Evolutionary conservation across 2,797 vertebrate genomes (phyloP).

Genomic region (Salmo trutta): DNA sequence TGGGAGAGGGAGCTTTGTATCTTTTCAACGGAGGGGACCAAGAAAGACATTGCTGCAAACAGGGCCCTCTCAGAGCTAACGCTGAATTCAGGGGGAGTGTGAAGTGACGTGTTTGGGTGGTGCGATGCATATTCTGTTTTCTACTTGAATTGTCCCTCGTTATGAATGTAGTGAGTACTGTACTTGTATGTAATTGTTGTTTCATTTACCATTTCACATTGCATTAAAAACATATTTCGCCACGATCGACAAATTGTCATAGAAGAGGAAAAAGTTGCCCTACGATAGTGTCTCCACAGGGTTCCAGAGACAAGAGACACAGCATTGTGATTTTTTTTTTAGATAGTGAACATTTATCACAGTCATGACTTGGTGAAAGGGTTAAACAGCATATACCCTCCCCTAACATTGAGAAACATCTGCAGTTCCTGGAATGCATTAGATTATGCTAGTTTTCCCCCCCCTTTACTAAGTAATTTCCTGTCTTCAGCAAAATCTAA

Average conservation of each 20-base stretch:
- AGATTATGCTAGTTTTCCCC: slow-evolving; percentile 58
- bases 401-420: slow-evolving; percentile 8
- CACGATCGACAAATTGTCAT: neutral
- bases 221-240: neutral
- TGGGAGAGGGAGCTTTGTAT: slow-evolving; percentile 8
- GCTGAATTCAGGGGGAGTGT: neutral
- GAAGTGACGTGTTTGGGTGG: neutral
- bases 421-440: slow-evolving; percentile 52
- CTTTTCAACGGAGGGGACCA: neutral
- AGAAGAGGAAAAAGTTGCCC: neutral
- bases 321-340: no score
- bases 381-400: slow-evolving; percentile 2
- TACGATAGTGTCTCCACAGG: no score
- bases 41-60: slow-evolving; percentile 18
- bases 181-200: neutral
- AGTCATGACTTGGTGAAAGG: neutral
- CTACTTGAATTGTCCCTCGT: neutral
- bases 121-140: neutral
- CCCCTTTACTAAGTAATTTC: slow-evolving; percentile 60
- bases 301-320: neutral
- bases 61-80: neutral
- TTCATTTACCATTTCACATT: neutral
- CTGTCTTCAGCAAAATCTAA: slow-evolving; percentile 59
- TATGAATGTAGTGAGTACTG: neutral
- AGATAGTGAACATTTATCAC: no score